phyloP scores from a whole-genome alignment of 2,797 vertebrate genomes.

The Enteromius radiatus region DNA sequence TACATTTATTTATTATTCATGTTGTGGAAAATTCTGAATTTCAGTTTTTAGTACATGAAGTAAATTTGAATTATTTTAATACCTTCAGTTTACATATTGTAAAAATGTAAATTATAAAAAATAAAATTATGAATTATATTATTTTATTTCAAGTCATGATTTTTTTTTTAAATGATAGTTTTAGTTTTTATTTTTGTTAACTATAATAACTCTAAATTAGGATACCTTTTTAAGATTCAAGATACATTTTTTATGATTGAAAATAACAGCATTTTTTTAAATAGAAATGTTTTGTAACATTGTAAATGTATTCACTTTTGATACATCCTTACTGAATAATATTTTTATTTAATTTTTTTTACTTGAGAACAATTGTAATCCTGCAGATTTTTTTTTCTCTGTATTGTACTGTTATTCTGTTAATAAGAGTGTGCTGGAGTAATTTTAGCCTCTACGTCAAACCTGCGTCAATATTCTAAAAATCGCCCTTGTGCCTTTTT shows the following conservation, averaged over 20 bases:
- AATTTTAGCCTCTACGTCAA: neutral
- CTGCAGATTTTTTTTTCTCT: neutral
- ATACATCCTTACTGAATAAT: neutral
- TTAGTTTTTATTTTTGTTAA: neutral
- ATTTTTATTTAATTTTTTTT: neutral
- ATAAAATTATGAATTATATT: too few relatives aligned
- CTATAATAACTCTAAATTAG: neutral
- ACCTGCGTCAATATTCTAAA: slow-evolving; percentile 37
- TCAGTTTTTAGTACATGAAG: too few relatives aligned
- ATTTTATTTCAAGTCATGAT: too few relatives aligned
- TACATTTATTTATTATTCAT: too few relatives aligned
- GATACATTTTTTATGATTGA: neutral
- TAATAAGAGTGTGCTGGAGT: neutral
- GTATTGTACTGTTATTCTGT: neutral
- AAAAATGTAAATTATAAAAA: too few relatives aligned
- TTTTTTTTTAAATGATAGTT: too few relatives aligned
- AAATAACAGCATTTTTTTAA: neutral
- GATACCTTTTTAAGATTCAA: neutral
- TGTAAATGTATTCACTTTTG: neutral
- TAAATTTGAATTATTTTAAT: too few relatives aligned
- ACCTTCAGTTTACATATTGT: too few relatives aligned
- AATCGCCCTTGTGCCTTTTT: slow-evolving; percentile 18
- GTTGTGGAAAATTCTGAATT: too few relatives aligned
- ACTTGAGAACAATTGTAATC: neutral
- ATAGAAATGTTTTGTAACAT: neutral